Percentiles rank a stretch among this genome's conserved stretches.
These are phyloP conservation scores for Helleia helle DNA, from an alignment of 2,888 invertebrate species.

Conservation along the genomic window DNA sequence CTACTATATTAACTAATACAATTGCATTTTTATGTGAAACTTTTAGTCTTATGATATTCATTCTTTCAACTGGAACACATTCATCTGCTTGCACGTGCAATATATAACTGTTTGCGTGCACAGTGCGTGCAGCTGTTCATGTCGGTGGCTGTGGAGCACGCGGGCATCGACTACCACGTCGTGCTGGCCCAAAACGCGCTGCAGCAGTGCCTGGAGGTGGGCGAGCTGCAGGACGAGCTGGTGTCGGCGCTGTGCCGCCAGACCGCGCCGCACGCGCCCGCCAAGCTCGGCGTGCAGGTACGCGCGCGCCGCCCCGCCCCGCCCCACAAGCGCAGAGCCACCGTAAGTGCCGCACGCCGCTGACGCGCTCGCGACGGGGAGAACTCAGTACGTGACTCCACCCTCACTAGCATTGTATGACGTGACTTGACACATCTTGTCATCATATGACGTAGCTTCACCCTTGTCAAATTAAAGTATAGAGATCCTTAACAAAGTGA, in stretches of 20 bases:
- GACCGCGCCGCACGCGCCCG: constrained; percentile 89
- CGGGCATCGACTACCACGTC: constrained; percentile 98
- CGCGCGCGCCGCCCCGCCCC: too few relatives aligned
- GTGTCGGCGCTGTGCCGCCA: constrained; percentile 93
- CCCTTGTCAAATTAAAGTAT: too few relatives aligned
- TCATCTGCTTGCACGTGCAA: background rate
- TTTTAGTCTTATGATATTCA: too few relatives aligned
- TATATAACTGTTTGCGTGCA: background rate
- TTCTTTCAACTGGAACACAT: too few relatives aligned
- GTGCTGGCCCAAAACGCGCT: constrained; percentile 96
- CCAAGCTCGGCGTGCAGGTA: constrained; percentile 88
- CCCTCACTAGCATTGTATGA: too few relatives aligned
- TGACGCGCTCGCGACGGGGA: background rate
- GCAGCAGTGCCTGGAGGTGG: constrained; percentile 91
- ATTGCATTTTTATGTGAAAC: too few relatives aligned
- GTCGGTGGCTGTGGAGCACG: constrained; percentile 95
- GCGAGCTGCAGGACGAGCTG: constrained; percentile 94
- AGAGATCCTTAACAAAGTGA: too few relatives aligned
- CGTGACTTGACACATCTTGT: too few relatives aligned
- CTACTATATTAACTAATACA: too few relatives aligned
- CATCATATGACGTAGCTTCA: too few relatives aligned
- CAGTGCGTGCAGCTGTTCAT: constrained; percentile 97
- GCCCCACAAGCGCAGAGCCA: constrained; percentile 43
- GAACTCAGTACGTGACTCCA: too few relatives aligned
- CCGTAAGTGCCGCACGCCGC: constrained; percentile 11